phyloP scores from a whole-genome alignment of 1,140 invertebrate species.

The Bombyx mori region DNA sequence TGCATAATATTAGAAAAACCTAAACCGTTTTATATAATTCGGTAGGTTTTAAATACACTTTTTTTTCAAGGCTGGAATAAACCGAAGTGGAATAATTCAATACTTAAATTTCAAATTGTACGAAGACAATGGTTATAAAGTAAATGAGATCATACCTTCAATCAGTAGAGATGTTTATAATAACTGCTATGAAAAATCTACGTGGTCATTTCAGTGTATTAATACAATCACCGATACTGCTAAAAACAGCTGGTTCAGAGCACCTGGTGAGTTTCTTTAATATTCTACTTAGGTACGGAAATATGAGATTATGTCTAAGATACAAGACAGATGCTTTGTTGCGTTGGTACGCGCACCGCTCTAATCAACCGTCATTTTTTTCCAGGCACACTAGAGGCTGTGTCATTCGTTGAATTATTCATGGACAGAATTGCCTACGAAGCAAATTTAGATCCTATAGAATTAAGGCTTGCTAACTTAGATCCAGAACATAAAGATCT shows the following conservation, averaged over 20 bases:
- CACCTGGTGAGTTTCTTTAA: too few relatives aligned
- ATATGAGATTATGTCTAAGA: too few relatives aligned
- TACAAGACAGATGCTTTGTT: too few relatives aligned
- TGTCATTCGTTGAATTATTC: not conserved
- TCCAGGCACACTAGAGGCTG: slow-evolving; percentile 1
- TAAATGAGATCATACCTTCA: slow-evolving; percentile 63
- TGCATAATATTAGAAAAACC: too few relatives aligned
- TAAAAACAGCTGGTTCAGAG: too few relatives aligned
- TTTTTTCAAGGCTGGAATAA: slow-evolving; percentile 60
- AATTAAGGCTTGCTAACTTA: not conserved
- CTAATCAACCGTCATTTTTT: too few relatives aligned
- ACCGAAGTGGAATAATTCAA: slow-evolving; percentile 74
- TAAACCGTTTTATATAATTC: too few relatives aligned
- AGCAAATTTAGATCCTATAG: not conserved
- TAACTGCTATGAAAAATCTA: slow-evolving; percentile 16
- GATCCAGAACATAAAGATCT: not conserved
- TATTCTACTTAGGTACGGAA: too few relatives aligned
- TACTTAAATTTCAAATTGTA: slow-evolving; percentile 71
- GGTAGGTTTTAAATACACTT: too few relatives aligned
- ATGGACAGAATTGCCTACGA: slow-evolving; percentile 1
- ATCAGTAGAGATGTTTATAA: slow-evolving; percentile 7
- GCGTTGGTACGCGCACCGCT: too few relatives aligned
- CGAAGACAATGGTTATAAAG: slow-evolving; percentile 71
- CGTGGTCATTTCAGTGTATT: too few relatives aligned
- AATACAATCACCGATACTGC: too few relatives aligned